Evolutionary conservation across 2,888 invertebrate species (phyloP).

Genomic region (Drosophila meridiana): DNA sequence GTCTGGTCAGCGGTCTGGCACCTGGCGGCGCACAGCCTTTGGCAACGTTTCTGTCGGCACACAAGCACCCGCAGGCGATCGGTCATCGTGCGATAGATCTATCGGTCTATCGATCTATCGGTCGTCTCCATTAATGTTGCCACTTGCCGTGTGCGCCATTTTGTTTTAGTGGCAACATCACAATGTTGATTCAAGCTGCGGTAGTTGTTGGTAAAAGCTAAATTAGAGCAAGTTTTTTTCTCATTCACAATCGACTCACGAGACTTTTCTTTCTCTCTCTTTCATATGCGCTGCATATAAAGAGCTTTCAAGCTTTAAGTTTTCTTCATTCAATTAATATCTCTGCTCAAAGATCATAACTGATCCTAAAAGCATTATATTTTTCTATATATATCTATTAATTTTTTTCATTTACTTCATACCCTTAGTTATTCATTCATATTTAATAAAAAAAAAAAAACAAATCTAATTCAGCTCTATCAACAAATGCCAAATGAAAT

Average conservation of each 20-base stretch:
- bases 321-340: neutral
- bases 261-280: neutral
- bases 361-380: neutral
- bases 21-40: constrained; percentile 35
- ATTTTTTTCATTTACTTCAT: neutral
- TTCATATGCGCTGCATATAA: neutral
- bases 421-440: constrained; percentile 41
- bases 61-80: neutral
- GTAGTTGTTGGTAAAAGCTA: constrained; percentile 84
- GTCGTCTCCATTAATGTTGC: constrained; percentile 27
- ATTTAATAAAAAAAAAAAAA: constrained; percentile 64
- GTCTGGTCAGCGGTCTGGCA: constrained; percentile 43
- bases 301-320: neutral
- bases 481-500: constrained; percentile 83
- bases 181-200: constrained; percentile 84
- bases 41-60: constrained; percentile 33
- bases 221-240: constrained; percentile 82
- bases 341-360: neutral
- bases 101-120: constrained; percentile 24
- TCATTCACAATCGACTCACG: constrained; percentile 22
- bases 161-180: constrained; percentile 79
- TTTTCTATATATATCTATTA: neutral
- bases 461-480: constrained; percentile 83
- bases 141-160: constrained; percentile 29
- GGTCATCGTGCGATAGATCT: neutral